These are phyloP conservation scores for Neoseiulus cucumeris DNA, from an alignment of 1,140 invertebrate species.

Conservation along the genomic window DNA sequence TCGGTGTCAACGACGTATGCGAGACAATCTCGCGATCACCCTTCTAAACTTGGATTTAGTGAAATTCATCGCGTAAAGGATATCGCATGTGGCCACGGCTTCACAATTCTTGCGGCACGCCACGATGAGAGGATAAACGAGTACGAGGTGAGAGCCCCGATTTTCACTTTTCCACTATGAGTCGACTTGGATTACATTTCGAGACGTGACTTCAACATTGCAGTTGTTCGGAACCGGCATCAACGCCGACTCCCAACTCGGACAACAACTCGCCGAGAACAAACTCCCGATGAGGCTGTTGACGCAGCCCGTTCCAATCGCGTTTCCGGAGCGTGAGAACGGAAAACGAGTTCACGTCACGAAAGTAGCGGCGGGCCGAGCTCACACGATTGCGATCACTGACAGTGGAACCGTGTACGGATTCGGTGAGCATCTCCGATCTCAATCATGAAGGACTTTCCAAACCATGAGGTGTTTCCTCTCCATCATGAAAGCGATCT, in stretches of 20 bases:
- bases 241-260: constrained; percentile 79
- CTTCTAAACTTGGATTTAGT: constrained; percentile 13
- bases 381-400: constrained; percentile 61
- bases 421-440: neutral
- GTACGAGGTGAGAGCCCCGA: neutral
- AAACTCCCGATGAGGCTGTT: neutral
- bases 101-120: constrained; percentile 55
- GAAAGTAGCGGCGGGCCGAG: constrained; percentile 51
- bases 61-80: constrained; percentile 35
- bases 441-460: constrained; percentile 14
- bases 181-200: neutral
- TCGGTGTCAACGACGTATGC: too few relatives aligned
- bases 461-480: neutral
- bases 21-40: neutral
- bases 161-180: neutral
- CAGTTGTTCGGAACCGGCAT: constrained; percentile 67
- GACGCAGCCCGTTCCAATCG: neutral
- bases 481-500: neutral
- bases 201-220: neutral
- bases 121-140: constrained; percentile 34
- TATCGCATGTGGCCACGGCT: constrained; percentile 71
- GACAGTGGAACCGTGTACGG: constrained; percentile 35
- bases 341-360: constrained; percentile 52
- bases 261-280: constrained; percentile 28
- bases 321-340: constrained; percentile 27